Evolutionary conservation across 1,140 invertebrate species (phyloP), one percentile per base, ranked within the genome.

Genomic region (Diachasmimorpha longicaudata): DNA sequence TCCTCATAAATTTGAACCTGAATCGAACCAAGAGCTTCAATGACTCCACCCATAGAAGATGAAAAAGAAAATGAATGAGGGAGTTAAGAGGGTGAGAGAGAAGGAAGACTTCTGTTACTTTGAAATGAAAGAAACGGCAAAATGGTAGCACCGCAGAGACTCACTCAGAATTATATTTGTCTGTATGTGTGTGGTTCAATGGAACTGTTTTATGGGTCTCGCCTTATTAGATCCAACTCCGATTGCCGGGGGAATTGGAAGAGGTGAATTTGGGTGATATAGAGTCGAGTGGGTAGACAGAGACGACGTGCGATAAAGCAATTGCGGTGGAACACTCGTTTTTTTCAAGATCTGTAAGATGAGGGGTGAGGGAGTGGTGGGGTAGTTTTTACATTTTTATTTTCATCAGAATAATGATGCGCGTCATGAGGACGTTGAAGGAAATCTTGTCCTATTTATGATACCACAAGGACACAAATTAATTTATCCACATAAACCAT

Each of bases 181-280:
- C 58, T 19, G 16, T 4, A 46, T 42, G 63, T 25, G 37, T 68
- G 39, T 39, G 48, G 71, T 42, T 19, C 58, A 2, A 4, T 63
- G 68, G 37, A 77, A 63, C 70, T 75, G 72, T 74, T 77, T 78
- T 79, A 78, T 74, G 77, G 77, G 67, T 74, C 77, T 76, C 78
- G 77, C 52, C 74, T 81, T 75, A 81, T 81, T 80, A 81, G 77
- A 81, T 81, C 74, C 75, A 69, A 63, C 72, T 66, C 42, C 74
- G 25, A 75, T 72, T 68, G 75, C 72, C 76, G 42, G 58, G 42
- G 58, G 68, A 66, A 78, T 81, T 75, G 77, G 70, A 73, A 71
- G 46, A 67, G 13, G 39, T 67, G 71, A 72, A 63, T 63, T 63
- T 69, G 63, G 67, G 48, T 52, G 78, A 75, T 71, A 76, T 79